Percentiles rank a stretch among this genome's conserved stretches.
phyloP scores from a whole-genome alignment of 2,113 vertebrate species.

The Tetrax tetrax region DNA sequence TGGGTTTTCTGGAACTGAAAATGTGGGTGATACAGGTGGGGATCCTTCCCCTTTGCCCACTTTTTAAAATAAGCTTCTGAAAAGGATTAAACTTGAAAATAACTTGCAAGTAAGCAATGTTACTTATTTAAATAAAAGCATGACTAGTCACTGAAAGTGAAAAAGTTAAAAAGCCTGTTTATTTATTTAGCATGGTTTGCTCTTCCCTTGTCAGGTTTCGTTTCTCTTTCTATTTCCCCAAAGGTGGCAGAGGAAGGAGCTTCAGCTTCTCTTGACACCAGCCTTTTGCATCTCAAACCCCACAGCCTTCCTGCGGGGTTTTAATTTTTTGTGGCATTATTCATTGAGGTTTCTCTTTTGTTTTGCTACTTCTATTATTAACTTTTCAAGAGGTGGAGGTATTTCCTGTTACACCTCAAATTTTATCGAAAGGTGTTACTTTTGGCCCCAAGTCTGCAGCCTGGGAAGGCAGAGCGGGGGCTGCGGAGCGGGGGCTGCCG shows the following conservation, averaged over 20 bases:
- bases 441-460: not conserved
- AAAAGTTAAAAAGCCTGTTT: not conserved
- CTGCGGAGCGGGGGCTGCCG: not conserved
- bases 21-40: not conserved
- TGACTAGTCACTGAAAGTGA: not conserved
- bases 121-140: not conserved
- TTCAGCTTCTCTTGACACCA: not conserved
- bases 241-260: not conserved
- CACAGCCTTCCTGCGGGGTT: not conserved
- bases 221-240: not conserved
- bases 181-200: not conserved
- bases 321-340: fast-evolving
- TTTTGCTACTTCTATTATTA: not conserved
- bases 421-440: not conserved
- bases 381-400: not conserved
- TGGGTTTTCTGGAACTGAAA: not conserved
- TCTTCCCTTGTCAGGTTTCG: not conserved
- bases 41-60: not conserved
- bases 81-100: not conserved
- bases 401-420: not conserved
- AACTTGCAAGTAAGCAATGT: not conserved
- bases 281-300: not conserved
- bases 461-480: not conserved
- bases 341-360: not conserved
- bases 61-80: not conserved